Percentiles rank a stretch among this genome's conserved stretches.
Evolutionary conservation across 2,888 invertebrate species (phyloP).

Genomic region (Diarsia mendica): DNA sequence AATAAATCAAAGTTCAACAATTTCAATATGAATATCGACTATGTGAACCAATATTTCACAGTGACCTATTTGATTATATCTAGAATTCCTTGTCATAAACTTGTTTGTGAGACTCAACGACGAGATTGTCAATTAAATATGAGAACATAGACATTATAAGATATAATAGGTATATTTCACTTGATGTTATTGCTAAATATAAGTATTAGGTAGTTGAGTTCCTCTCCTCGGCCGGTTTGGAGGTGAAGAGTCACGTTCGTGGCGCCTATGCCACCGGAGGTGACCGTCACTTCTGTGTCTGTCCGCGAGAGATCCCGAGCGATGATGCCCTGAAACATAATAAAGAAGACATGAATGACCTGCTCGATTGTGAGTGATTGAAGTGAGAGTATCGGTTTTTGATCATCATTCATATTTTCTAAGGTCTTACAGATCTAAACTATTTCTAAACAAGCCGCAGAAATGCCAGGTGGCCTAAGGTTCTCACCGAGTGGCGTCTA

Average conservation of each 20-base stretch:
- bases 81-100: slow-evolving; percentile 47
- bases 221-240: slow-evolving; percentile 79
- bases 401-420: not conserved
- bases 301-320: slow-evolving; percentile 83
- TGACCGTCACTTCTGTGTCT: slow-evolving; percentile 80
- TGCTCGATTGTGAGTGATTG: not conserved
- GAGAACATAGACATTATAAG: slow-evolving; percentile 24
- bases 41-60: slow-evolving; percentile 48
- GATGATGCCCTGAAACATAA: slow-evolving; percentile 80
- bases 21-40: slow-evolving; percentile 38
- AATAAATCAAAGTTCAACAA: slow-evolving; percentile 36
- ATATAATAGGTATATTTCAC: slow-evolving; percentile 39
- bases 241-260: slow-evolving; percentile 82
- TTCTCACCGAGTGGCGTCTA: too few species aligned
- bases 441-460: too few species aligned
- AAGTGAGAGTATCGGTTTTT: not conserved
- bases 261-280: slow-evolving; percentile 82
- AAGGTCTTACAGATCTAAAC: too few species aligned
- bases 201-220: slow-evolving; percentile 84
- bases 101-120: slow-evolving; percentile 36
- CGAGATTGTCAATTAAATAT: slow-evolving; percentile 50
- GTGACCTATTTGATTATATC: slow-evolving; percentile 56
- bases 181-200: slow-evolving; percentile 77
- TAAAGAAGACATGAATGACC: not conserved
- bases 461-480: too few species aligned